A percentile compares a stretch with the other conserved stretches of the same genome.
Conservation (phyloP, 2,113 vertebrate genomes). For the Danio rerio region GRCz12tu NC_133187.1:42443501-42444000, state of each 20-base stretch:
- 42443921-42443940: too few species aligned
- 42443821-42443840: not conserved
- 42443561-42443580: not conserved
- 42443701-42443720: constrained; percentile 38
- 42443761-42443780: not conserved
- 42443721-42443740: constrained; percentile 10
- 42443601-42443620: constrained; percentile 7
- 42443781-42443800: not conserved
- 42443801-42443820: not conserved
- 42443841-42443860: too few species aligned
- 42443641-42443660: constrained; percentile 49
- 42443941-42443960: too few species aligned
- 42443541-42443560: not conserved
- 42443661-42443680: constrained; percentile 52
- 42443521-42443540: too few species aligned
- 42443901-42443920: too few species aligned
- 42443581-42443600: constrained; percentile 21
- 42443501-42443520: too few species aligned
- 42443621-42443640: constrained; percentile 27
- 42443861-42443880: too few species aligned
- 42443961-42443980: constrained; percentile 22
- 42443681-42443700: constrained; percentile 41
- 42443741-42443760: constrained; percentile 10
- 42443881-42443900: too few species aligned
- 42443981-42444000: not conserved